Evolutionary conservation across 1,140 invertebrate genomes (phyloP), one percentile per base, ranked within the genome.

Genomic region (Pseudomyrmex flavicornis): DNA sequence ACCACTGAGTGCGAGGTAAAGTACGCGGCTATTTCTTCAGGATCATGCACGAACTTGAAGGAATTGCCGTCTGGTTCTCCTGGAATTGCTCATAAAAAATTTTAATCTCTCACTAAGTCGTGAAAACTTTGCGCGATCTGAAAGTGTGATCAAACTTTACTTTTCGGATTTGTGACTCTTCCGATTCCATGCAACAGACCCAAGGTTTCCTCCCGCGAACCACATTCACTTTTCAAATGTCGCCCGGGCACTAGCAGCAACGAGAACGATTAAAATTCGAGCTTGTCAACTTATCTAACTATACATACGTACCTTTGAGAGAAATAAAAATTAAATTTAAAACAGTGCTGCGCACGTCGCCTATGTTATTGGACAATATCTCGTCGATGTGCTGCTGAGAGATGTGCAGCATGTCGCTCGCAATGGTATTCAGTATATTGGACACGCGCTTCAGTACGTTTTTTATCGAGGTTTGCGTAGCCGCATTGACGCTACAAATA

Each of bases 161-260:
- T 95, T 95, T 97, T 97, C 22, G 97, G 97, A 95, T 97, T 97
- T 26, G 97, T 95, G 3, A 97, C 96, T 90, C 96, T 94, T n/a
- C 97, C 97, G 9, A 97, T 93, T 0, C 96, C 96, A 93, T 97
- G 97, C 88, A 97, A 94, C 80, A 97, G 95, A 52, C 96, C 96
- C 22, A 97, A 94, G 69, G 93, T 95, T 91, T 97, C 96, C 92
- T 97, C 96, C 88, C 96, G 95, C 4, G 94, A 94, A 26, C 77
- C 89, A 48, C 93, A 94, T 58, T 93, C 91, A 63, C 88, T 90
- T 90, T 85, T 63, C 48, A 58, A 5, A 2, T 59, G 35, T 77
- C 50, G 35, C 1, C 84, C 58, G 0, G 87, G 76, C 35, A 88
- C 87, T 89, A 74, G n/a, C 13, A 70, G 68, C 10, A 26, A 44